Conservation (phyloP, 1,140 invertebrate species). For the Rhopalosiphum maidis region DNA sequence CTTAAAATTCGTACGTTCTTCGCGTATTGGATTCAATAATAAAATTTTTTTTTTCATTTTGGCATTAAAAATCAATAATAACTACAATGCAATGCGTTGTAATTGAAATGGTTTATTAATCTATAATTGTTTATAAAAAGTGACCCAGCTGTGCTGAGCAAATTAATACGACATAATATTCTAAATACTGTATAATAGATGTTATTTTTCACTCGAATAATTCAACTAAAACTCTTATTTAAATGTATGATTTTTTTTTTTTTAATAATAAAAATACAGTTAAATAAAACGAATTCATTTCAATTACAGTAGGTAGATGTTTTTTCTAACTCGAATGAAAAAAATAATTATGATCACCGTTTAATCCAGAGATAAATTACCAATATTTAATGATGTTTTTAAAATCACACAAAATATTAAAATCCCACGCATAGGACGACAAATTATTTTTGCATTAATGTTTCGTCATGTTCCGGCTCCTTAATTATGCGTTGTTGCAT, state of each 20-base stretch:
- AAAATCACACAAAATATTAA: background rate
- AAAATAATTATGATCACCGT: background rate
- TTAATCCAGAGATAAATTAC: background rate
- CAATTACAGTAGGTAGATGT: background rate
- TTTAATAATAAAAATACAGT: background rate
- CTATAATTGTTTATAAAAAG: background rate
- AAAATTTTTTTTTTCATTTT: background rate
- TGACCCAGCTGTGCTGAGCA: background rate
- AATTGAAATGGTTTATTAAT: constrained; percentile 17
- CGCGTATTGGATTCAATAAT: background rate
- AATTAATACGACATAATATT: background rate
- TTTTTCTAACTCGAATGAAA: background rate
- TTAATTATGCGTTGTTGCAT: background rate
- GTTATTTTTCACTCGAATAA: constrained; percentile 7
- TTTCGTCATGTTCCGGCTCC: constrained; percentile 4
- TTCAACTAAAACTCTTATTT: background rate
- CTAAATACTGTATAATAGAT: background rate
- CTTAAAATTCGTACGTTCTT: background rate
- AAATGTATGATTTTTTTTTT: background rate
- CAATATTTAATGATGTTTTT: background rate
- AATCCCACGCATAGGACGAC: background rate
- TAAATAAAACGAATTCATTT: background rate
- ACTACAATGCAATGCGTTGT: background rate
- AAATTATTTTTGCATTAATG: constrained; percentile 14
- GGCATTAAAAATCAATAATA: background rate